Evolutionary conservation across 2,797 vertebrate species (phyloP), one percentile per base, ranked within the genome.

Genomic region (Adrianichthys oophorus): DNA sequence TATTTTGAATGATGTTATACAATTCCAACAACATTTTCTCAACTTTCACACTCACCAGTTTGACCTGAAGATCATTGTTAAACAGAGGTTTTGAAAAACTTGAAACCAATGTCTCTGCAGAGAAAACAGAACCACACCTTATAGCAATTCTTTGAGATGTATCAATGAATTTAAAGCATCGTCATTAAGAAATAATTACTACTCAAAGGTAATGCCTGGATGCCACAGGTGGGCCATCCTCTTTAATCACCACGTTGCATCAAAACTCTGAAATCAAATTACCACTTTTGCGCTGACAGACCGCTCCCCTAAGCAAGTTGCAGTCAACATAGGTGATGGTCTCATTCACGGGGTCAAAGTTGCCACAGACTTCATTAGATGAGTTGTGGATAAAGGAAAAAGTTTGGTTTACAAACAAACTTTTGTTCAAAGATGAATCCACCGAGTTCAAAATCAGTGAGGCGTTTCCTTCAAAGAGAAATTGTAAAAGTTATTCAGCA

Each of bases 261-360:
- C 2, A 50, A 56, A 1, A 44, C 21, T 3, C 51, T n/a, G 23
- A 50, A 53, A 18, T 15, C 4, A 1, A 21, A 4, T 40, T 76
- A 93, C 91, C 91, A 89, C 91, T 91, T 17, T 71, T 69, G 73
- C 85, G 87, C 60, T 91, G 87, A 69, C 92, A 94, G 40, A 94
- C 86, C 7, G 85, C 82, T 50, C 62, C 86, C 69, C 63, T 88
- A 5, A 41, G 41, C 21, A 78, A 77, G 19, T 78, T 63, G 60
- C 93, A 94, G 1, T 59, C 48, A 37, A 62, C 78, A 15, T 43
- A 43, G 16, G 2, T 21, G 56, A 17, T 32, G 15, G 21, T 74
- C 18, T 56, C 76, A 15, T 0, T 70, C 23, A 74, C 18, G 4
- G 93, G 90, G 58, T 92, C 67, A 65, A 92, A 89, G 53, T 85